A percentile compares a stretch with the other conserved stretches of the same genome.
Conservation (phyloP, 1,140 invertebrate species). For the Drosophila prosaltans region DNA sequence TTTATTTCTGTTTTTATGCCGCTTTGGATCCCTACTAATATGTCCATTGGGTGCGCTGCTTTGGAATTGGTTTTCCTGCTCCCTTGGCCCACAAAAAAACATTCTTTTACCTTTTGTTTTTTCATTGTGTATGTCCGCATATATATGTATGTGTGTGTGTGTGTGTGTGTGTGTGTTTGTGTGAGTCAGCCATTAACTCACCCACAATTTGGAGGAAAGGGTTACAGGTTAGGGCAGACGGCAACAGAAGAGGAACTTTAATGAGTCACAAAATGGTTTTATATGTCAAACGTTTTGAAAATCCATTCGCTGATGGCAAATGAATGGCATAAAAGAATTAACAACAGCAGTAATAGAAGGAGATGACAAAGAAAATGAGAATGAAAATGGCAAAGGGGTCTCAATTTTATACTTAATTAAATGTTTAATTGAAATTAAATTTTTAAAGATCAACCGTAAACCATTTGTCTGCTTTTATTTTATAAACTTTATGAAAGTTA, state of each 20-base stretch:
- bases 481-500: not conserved
- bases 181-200: slow-evolving; percentile 61
- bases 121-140: not conserved
- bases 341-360: not conserved
- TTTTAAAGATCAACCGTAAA: not conserved
- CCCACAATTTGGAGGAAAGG: slow-evolving; percentile 22
- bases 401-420: slow-evolving; percentile 71
- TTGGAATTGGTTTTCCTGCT: slow-evolving; percentile 42
- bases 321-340: slow-evolving; percentile 29
- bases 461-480: not conserved
- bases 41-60: slow-evolving; percentile 58
- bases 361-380: slow-evolving; percentile 24
- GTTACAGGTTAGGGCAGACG: slow-evolving; percentile 26
- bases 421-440: slow-evolving; percentile 51
- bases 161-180: not conserved
- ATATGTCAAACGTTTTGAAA: slow-evolving; percentile 78
- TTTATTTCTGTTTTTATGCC: slow-evolving; percentile 67
- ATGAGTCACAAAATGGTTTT: slow-evolving; percentile 77
- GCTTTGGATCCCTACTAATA: slow-evolving; percentile 49
- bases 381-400: slow-evolving; percentile 44
- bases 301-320: slow-evolving; percentile 49
- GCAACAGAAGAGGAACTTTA: slow-evolving; percentile 42
- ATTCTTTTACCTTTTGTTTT: slow-evolving; percentile 27
- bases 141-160: not conserved
- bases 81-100: slow-evolving; percentile 11